Evolutionary conservation across 2,888 invertebrate species (phyloP), one percentile per base, ranked within the genome.

Genomic region (Drosophila nigricruria): DNA sequence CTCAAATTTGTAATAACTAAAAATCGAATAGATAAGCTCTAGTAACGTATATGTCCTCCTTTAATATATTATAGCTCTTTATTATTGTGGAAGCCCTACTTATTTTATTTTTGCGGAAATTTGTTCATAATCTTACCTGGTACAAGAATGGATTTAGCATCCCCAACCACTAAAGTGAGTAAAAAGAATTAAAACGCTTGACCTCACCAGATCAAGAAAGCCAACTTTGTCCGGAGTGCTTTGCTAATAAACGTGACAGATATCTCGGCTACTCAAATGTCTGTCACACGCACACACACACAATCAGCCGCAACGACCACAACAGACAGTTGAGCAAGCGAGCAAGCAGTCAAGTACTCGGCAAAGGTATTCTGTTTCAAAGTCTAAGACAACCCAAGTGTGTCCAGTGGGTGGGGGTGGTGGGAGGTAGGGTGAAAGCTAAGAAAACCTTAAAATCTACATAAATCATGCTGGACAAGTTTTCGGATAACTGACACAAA

Each of bases 161-260:
- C n/a, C 14, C 30, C 12, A 34, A 56, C 16, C 66, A 23, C 42
- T 18, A 34, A n/a, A 54, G 27, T 40, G 10, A 40, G 54, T 59
- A 43, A 45, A 47, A 25, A 10, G 45, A 63, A 56, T 38, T 38
- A 61, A 58, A 64, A 20, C 45, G 53, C 36, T 61, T 74, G 36
- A 42, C 71, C 65, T 42, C 32, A 56, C 54, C 49, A 40, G 62
- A 34, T 40, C 42, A 49, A 40, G 50, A 43, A 56, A 38, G n/a
- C 36, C 32, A 49, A 52, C 54, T 63, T 65, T 47, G 45, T 52
- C 40, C 12, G 34, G 23, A 40, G 34, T 42, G 47, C 40, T 34
- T n/a, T 60, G 38, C 61, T 81, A 72, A 74, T 74, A 81, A 77
- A 74, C 74, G 81, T 81, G 81, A 75, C 79, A 78, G 71, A 77